Evolutionary conservation across 2,797 vertebrate genomes (phyloP).

Genomic region (Columba guinea): DNA sequence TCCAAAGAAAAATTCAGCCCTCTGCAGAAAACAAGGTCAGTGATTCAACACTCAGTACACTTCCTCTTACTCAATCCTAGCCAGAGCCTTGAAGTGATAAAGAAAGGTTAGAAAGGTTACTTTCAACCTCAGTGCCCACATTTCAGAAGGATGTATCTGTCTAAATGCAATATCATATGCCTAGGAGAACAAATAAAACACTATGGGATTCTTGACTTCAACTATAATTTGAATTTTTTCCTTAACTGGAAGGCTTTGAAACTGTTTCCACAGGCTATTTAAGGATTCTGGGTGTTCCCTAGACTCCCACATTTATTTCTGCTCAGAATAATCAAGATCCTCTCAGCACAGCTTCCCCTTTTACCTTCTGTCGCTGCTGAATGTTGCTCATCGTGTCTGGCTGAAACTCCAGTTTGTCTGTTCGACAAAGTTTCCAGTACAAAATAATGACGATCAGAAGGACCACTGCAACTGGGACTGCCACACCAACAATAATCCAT

Average conservation of each 20-base stretch:
- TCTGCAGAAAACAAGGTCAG: conserved; percentile 23
- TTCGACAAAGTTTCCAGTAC: conserved; percentile 97
- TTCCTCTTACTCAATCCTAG: neutral
- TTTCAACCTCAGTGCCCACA: conserved; percentile 10
- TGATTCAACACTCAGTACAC: neutral
- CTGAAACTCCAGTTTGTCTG: conserved; percentile 97
- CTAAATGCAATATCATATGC: neutral
- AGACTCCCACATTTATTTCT: neutral
- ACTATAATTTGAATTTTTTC: neutral
- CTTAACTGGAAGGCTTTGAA: neutral
- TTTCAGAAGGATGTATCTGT: neutral
- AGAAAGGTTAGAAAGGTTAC: neutral
- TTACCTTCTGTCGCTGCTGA: conserved; percentile 97
- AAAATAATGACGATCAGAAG: conserved; percentile 92
- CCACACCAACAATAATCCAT: conserved; percentile 94
- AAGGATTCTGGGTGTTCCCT: neutral
- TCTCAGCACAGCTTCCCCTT: conserved; percentile 5
- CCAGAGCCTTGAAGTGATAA: conserved; percentile 37
- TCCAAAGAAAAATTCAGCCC: neutral
- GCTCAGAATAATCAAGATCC: neutral
- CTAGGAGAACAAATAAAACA: conserved; percentile 6
- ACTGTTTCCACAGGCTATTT: neutral
- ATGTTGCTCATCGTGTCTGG: conserved; percentile 93
- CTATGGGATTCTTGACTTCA: neutral
- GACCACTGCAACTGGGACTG: conserved; percentile 90